Evolutionary conservation across 2,888 invertebrate species (phyloP), one percentile per base, ranked within the genome.

Genomic region (Desoria tigrina): DNA sequence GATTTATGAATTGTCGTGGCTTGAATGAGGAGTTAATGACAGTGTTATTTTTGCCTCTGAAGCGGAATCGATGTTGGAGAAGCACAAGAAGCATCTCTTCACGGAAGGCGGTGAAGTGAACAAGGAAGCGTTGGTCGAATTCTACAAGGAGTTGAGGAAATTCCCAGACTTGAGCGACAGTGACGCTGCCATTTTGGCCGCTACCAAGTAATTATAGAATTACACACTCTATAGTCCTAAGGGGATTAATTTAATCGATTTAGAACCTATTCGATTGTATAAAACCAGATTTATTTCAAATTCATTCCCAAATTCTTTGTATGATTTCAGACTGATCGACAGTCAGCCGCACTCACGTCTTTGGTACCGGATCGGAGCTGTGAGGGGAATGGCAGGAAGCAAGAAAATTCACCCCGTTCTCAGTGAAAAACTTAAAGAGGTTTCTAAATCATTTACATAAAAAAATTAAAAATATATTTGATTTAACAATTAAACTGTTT

Each of bases 331-430:
- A 74, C 66, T 84, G 66, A 80, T 82, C 24, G 82, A 83, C 71
- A 80, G 81, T 32, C 80, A 81, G 71, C 79, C 81, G 0, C 84
- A 84, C 73, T 81, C 82, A 42, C 79, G 83, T 9, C 80, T 84
- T 72, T 86, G 84, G 84, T 86, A 86, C 78, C 80, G 85, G 14
- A 84, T 86, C 69, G 83, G 83, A 61, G 68, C 68, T 18, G 62
- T 68, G 42, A 78, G 84, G 7, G 79, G 78, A 57, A 71, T 85
- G 67, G 81, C 82, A 2, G 85, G 84, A 18, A 81, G 82, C 32
- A 77, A 79, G 58, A 79, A 81, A 77, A 78, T 81, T 71, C 77
- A 80, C 71, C 84, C 84, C 0, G 77, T 79, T 51, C 79, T 84
- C 45, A 79, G 79, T 62, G 77, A 79, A 7, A 81, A 81, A 61